Evolutionary conservation across 1,140 invertebrate genomes (phyloP).

Genomic region (Cotesia glomerata): DNA sequence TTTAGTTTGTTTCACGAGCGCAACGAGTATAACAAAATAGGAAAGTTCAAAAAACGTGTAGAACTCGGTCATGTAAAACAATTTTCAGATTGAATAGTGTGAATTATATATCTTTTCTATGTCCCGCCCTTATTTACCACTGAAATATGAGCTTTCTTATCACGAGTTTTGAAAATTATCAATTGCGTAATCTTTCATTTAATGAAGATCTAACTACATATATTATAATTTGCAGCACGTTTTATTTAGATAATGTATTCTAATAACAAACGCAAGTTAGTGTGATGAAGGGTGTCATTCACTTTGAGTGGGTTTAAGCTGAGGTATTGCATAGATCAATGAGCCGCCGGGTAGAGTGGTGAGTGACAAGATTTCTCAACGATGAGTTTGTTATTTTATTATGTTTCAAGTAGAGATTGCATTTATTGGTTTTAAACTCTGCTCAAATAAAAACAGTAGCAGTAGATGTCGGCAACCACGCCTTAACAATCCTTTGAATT

Average conservation of each 20-base stretch:
- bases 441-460: slow-evolving; percentile 5
- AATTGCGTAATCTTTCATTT: too few species aligned
- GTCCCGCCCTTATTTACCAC: too few species aligned
- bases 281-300: not conserved
- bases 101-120: too few species aligned
- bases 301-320: not conserved
- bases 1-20: too few species aligned
- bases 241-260: not conserved
- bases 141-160: too few species aligned
- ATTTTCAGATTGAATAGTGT: too few species aligned
- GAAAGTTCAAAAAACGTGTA: too few species aligned
- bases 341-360: slow-evolving; percentile 8
- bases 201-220: too few species aligned
- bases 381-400: not conserved
- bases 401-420: not conserved
- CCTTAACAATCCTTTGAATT: slow-evolving; percentile 52
- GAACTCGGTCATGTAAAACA: too few species aligned
- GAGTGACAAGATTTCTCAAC: slow-evolving; percentile 31
- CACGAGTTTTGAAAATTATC: too few species aligned
- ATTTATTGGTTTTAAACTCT: not conserved
- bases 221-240: too few species aligned
- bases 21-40: too few species aligned
- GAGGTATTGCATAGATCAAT: slow-evolving; percentile 45
- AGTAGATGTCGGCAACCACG: slow-evolving; percentile 37
- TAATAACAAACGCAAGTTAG: not conserved